Percentiles rank a stretch among this genome's conserved stretches.
Conservation (phyloP, 1,140 invertebrate genomes). For the Mylabris phalerata region DNA sequence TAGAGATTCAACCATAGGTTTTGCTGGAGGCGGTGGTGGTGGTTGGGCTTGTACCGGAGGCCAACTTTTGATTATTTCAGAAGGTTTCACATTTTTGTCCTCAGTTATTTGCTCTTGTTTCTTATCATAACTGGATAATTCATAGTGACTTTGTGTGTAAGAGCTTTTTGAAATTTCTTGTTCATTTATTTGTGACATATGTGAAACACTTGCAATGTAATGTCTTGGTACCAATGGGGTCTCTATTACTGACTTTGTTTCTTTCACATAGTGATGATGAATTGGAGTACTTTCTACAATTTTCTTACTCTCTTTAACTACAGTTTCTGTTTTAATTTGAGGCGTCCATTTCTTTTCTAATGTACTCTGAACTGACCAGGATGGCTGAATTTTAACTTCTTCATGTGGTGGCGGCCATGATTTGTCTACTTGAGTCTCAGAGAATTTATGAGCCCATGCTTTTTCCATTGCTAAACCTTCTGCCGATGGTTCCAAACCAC, state of each 20-base stretch:
- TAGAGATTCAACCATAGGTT: constrained; percentile 32
- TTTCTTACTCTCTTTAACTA: constrained; percentile 26
- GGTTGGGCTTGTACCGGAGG: constrained; percentile 42
- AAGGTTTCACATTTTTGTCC: constrained; percentile 39
- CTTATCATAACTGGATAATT: constrained; percentile 3
- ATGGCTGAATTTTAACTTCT: constrained; percentile 29
- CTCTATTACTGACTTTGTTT: constrained; percentile 15
- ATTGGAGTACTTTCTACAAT: constrained; percentile 24
- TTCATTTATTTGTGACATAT: constrained; percentile 7
- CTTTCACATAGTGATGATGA: constrained; percentile 11
- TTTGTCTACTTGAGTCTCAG: constrained; percentile 43
- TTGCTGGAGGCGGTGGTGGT: constrained; percentile 35
- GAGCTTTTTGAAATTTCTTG: constrained; percentile 2
- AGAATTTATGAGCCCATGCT: constrained; percentile 51
- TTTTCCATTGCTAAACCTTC: constrained; percentile 56
- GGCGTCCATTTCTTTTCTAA: constrained; percentile 35
- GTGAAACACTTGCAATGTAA: constrained; percentile 38
- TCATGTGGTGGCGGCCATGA: constrained; percentile 47
- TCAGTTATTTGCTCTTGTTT: constrained; percentile 42
- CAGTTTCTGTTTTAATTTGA: constrained; percentile 23
- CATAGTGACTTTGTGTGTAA: constrained; percentile 1
- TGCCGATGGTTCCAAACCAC: constrained; percentile 40
- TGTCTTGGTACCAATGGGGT: constrained; percentile 31
- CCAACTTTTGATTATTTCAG: constrained; percentile 43
- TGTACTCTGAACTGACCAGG: constrained; percentile 35